Percentiles rank a stretch among this genome's conserved stretches.
phyloP scores from a whole-genome alignment of 2,113 vertebrate species.

The Alethe castanea region DNA sequence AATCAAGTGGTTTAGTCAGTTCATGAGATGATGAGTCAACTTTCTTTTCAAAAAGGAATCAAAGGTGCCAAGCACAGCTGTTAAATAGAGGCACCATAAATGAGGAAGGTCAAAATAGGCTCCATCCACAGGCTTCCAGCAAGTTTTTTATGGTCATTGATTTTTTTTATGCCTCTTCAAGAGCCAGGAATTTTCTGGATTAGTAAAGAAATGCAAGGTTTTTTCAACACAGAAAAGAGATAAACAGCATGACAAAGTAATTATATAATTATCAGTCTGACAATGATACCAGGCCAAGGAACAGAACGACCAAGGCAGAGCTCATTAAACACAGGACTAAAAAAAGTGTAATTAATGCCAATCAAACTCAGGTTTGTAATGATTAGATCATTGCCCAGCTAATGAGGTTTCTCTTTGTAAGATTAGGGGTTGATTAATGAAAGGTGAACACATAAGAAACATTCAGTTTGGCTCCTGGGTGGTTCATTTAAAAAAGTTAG shows the following conservation, averaged over 20 bases:
- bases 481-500: not conserved
- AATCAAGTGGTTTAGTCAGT: not conserved
- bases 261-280: not conserved
- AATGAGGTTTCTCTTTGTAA: not conserved
- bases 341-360: not conserved
- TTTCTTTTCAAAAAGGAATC: not conserved
- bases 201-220: not conserved
- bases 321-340: slow-evolving; percentile 1
- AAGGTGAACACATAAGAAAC: not conserved
- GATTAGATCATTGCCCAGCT: not conserved
- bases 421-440: not conserved
- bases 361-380: not conserved
- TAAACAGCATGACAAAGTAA: not conserved
- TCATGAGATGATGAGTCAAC: not conserved
- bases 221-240: not conserved
- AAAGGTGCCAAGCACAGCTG: not conserved
- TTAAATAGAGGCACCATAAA: not conserved
- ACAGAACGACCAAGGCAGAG: not conserved
- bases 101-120: not conserved
- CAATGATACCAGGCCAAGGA: not conserved
- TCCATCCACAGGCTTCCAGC: not conserved
- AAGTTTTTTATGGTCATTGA: not conserved
- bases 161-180: not conserved
- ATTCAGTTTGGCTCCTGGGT: not conserved
- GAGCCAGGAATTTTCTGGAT: not conserved